Conservation (phyloP, 2,888 invertebrate species). For the Cerastoderma edule region DNA sequence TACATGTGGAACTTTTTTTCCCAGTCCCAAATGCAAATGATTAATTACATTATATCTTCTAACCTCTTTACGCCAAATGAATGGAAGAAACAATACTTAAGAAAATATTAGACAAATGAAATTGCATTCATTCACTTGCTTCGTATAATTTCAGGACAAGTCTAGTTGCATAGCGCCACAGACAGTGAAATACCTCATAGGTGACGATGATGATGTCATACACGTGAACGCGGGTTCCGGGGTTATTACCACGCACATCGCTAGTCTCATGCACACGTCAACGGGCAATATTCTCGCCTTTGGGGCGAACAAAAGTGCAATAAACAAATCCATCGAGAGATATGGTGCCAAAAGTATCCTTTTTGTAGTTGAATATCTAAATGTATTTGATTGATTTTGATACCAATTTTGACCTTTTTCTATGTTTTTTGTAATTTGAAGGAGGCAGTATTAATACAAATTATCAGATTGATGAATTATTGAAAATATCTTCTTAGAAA, state of each 20-base stretch:
- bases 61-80: no score
- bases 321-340: slow-evolving; percentile 71
- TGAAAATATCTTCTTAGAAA: no score
- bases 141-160: slow-evolving; percentile 82
- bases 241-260: slow-evolving; percentile 79
- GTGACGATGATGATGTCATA: slow-evolving; percentile 81
- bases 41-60: no score
- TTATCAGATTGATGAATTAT: no score
- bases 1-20: no score
- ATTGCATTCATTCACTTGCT: no score
- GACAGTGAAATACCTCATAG: slow-evolving; percentile 77
- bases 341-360: slow-evolving; percentile 80
- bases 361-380: slow-evolving; percentile 4
- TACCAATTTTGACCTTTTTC: not conserved
- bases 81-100: no score
- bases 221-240: slow-evolving; percentile 81
- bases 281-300: slow-evolving; percentile 75
- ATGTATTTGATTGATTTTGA: not conserved
- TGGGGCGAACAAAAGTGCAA: slow-evolving; percentile 66
- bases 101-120: no score
- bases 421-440: not conserved
- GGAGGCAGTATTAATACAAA: no score
- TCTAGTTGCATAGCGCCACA: slow-evolving; percentile 81
- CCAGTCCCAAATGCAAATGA: no score
- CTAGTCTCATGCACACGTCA: slow-evolving; percentile 74